A percentile compares a stretch with the other conserved stretches of the same genome.
phyloP scores from a whole-genome alignment of 2,113 vertebrate species.

The Onychostruthus taczanowskii region DNA sequence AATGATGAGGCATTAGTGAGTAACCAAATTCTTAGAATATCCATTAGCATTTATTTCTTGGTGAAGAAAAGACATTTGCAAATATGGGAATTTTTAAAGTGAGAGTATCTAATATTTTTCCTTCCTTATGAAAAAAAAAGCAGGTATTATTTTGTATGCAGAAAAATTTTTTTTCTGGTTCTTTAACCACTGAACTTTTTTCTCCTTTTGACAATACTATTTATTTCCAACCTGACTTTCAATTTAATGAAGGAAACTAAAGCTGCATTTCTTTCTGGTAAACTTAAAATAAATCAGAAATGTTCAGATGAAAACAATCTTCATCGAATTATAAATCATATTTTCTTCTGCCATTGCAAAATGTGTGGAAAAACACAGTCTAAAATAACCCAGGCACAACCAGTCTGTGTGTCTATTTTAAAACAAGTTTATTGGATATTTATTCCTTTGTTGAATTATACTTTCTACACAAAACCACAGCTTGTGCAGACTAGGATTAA shows the following conservation, averaged over 20 bases:
- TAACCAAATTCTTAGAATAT: not conserved
- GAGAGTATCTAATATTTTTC: not conserved
- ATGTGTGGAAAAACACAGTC: not conserved
- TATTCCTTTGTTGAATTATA: constrained; percentile 16
- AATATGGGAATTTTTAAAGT: not conserved
- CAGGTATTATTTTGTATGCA: not conserved
- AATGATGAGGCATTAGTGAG: not conserved
- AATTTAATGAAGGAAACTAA: constrained; percentile 12
- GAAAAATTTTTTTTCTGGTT: not conserved
- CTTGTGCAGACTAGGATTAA: not conserved
- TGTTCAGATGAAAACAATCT: not conserved
- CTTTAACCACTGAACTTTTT: not conserved
- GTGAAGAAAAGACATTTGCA: not conserved
- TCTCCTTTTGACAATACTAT: not conserved
- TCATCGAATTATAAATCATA: not conserved
- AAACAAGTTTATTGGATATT: constrained; percentile 30
- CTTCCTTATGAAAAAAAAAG: not conserved
- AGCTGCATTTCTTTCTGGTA: constrained; percentile 5
- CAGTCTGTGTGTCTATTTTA: not conserved
- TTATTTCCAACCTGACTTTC: not conserved
- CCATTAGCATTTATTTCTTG: not conserved
- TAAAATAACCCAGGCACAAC: not conserved
- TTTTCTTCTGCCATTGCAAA: constrained; percentile 13
- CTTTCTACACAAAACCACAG: constrained; percentile 22
- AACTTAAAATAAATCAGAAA: constrained; percentile 24